Evolutionary conservation across 2,797 vertebrate species (phyloP).

Genomic region (Lagorchestes hirsutus): DNA sequence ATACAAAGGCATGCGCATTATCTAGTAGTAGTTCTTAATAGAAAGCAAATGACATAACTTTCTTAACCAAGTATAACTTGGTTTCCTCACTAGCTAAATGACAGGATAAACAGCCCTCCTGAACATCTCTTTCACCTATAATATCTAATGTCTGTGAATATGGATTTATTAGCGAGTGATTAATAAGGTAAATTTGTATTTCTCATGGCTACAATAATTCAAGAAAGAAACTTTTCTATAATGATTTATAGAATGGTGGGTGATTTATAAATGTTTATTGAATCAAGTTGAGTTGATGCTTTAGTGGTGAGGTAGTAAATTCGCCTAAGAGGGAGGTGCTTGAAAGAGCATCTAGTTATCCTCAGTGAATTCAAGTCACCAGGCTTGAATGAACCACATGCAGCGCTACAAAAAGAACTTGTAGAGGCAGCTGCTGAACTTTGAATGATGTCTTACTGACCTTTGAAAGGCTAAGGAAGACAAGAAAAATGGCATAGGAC

Average conservation of each 20-base stretch:
- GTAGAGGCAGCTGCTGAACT: background rate
- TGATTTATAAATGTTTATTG: background rate
- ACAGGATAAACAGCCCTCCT: background rate
- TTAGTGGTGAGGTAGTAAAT: background rate
- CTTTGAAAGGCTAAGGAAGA: background rate
- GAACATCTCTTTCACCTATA: background rate
- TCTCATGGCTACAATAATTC: constrained; percentile 1
- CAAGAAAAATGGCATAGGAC: background rate
- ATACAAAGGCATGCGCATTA: background rate
- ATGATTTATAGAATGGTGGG: background rate
- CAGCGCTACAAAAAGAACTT: background rate
- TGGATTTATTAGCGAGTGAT: constrained; percentile 45
- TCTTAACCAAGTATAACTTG: background rate
- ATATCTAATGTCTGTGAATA: constrained; percentile 12
- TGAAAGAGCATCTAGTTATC: background rate
- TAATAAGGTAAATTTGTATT: constrained; percentile 2
- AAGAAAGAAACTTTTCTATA: background rate
- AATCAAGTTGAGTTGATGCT: background rate
- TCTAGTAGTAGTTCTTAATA: background rate
- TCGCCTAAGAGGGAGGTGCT: background rate
- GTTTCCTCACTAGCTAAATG: background rate
- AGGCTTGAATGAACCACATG: background rate
- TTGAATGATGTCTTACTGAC: background rate
- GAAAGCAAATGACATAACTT: background rate
- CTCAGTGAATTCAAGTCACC: background rate